Evolutionary conservation across 2,113 vertebrate genomes (phyloP).

Genomic region (Megaceryle maxima): DNA sequence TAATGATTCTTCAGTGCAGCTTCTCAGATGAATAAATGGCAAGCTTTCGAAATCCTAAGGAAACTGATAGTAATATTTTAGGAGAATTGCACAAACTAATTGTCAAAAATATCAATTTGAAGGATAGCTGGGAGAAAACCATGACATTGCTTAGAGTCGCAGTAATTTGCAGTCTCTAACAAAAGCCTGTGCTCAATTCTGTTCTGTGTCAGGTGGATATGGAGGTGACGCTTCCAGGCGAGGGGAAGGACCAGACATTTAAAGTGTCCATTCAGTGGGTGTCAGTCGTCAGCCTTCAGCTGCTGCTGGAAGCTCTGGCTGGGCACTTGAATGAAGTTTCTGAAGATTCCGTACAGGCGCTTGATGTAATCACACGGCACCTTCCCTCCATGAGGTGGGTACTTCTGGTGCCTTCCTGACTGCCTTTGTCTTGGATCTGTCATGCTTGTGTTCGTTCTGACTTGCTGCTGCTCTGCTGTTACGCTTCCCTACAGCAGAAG

Average conservation of each 20-base stretch:
- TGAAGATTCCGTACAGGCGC: conserved; percentile 95
- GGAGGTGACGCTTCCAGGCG: conserved; percentile 97
- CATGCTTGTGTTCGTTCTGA: background rate
- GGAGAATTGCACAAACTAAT: background rate
- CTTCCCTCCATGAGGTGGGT: conserved; percentile 97
- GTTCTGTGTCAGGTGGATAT: conserved; percentile 87
- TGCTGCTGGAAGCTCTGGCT: conserved; percentile 94
- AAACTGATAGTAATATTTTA: background rate
- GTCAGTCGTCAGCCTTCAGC: conserved; percentile 96
- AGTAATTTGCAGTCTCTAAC: background rate
- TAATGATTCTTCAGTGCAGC: background rate
- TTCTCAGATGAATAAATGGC: background rate
- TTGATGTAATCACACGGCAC: conserved; percentile 97
- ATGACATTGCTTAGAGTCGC: background rate
- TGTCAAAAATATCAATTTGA: background rate
- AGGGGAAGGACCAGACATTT: conserved; percentile 98
- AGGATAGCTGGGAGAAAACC: background rate
- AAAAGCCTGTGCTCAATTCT: background rate
- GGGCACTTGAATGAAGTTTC: conserved; percentile 97
- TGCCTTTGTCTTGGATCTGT: background rate
- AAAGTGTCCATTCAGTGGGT: conserved; percentile 99
- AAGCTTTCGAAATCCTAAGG: conserved; percentile 1
- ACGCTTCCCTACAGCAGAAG: background rate
- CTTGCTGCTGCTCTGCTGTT: background rate
- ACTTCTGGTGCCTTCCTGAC: background rate